Evolutionary conservation across 2,888 invertebrate genomes (phyloP), one percentile per base, ranked within the genome.

Genomic region (Pachliopta kotzebuea): DNA sequence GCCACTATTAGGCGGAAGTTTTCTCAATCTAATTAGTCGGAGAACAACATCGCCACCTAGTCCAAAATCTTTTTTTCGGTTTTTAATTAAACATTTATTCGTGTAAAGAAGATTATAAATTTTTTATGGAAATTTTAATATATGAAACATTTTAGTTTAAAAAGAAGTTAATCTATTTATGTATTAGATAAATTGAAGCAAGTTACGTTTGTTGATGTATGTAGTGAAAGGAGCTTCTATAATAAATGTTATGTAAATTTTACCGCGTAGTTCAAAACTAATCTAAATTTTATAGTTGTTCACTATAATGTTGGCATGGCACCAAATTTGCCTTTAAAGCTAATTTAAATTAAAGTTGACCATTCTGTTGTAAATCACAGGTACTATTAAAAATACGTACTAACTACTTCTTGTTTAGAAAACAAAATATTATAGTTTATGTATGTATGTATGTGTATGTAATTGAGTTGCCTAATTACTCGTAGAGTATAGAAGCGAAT

Each of bases 1-100:
- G 49, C 66, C 68, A 67, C 54, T 67, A 26, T 67, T 56, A 23
- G 66, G 52, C 20, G 65, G 63, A 55, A 29, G 55, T 55, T 55
- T 55, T 17, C 55, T 26, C 29, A 55, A 26, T 31, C 42, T 49
- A 53, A 68, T 62, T 42, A 68, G 63, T 20, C 24, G n/a, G n/a
- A n/a, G n/a, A n/a, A n/a, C n/a, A n/a, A n/a, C n/a, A n/a, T n/a
- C n/a, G n/a, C n/a, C n/a, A n/a, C n/a, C n/a, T n/a, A n/a, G n/a
- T n/a, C n/a, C n/a, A n/a, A n/a, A n/a, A n/a, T n/a, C n/a, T n/a
- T n/a, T n/a, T n/a, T n/a, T n/a, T n/a, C n/a, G n/a, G n/a, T n/a
- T n/a, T n/a, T n/a, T n/a, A n/a, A n/a, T n/a, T n/a, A n/a, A n/a
- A n/a, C n/a, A n/a, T n/a, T n/a, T n/a, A n/a, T n/a, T n/a, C n/a